Base-by-base conservation (phyloP, 2,888 invertebrate species). In the Tinea semifulvella region DNA sequence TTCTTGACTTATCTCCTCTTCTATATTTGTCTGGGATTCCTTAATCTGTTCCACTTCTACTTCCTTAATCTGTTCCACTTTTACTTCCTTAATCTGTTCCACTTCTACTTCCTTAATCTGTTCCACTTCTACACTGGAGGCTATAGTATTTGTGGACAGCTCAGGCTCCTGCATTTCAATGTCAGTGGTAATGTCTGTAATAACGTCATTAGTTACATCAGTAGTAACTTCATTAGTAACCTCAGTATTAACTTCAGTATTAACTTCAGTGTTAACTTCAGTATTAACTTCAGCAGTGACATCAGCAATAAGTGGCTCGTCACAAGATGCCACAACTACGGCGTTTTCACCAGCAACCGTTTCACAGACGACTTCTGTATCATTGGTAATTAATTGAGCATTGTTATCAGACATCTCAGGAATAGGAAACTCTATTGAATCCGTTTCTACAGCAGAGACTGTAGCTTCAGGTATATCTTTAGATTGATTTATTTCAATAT, bases 331-430 rank as follows among this genome's bases (percentile, higher is more conserved):
- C 14, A 31, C 14, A 13, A 31, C 10, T 31, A 31, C 7, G 13
- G 13, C 6, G 7, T 31, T 42, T 10, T 42, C 20, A 14, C 4
- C 13, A 2, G 16, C n/a, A 25, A 25, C 35, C 10, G 13, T 42
- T 35, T 27, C 27, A 42, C 8, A 20, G 10, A 28, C 40, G 7
- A 17, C 18, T 18, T 45, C 43, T n/a, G n/a, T n/a, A n/a, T n/a
- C 28, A 43, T 58, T 54, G 43, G 55, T 42, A 38, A 50, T 45
- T 22, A 62, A 47, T 43, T 61, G 53, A n/a, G 57, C 46, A 20
- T 58, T 54, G 49, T 57, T 57, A 40, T 44, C 53, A 6, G 11
- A 26, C 26, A 22, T 22, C 8, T 22, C 8, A 7, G 22, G 5
- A 22, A 7, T 22, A 22, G 22, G 22, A 22, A 22, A 7, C 5